Conservation (phyloP, 1,140 invertebrate species). For the Pseudobourletiella spinata region DNA sequence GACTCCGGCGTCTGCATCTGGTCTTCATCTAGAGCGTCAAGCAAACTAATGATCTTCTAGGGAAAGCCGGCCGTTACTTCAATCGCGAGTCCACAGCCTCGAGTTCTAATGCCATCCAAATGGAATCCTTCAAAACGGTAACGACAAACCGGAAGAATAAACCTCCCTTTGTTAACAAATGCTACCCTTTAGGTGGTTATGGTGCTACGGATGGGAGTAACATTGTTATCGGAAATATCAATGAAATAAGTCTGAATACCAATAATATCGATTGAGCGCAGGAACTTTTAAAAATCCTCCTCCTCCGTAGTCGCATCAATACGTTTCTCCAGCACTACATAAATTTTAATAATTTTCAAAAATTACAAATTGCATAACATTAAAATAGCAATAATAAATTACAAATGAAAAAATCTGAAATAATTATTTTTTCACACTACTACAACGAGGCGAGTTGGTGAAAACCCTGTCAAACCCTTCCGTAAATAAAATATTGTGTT, state of each 20-base stretch:
- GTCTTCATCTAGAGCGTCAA: neutral
- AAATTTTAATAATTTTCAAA: too few relatives aligned
- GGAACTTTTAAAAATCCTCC: too few relatives aligned
- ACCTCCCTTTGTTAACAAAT: slow-evolving; percentile 7
- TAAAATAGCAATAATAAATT: too few relatives aligned
- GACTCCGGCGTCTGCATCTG: neutral
- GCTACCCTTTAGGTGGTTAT: slow-evolving; percentile 74
- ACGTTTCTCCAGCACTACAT: too few relatives aligned
- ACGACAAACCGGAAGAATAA: slow-evolving; percentile 9
- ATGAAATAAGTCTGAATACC: slow-evolving; percentile 48
- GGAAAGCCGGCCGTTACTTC: neutral
- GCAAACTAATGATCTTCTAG: slow-evolving; percentile 11
- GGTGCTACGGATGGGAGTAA: slow-evolving; percentile 39
- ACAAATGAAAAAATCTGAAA: too few relatives aligned
- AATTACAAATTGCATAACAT: too few relatives aligned
- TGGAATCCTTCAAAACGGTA: slow-evolving; percentile 47
- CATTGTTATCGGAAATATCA: slow-evolving; percentile 46
- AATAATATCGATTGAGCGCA: too few relatives aligned
- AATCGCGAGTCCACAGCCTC: neutral
- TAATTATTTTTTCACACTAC: too few relatives aligned
- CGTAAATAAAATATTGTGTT: too few relatives aligned
- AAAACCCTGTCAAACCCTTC: too few relatives aligned
- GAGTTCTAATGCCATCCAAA: slow-evolving; percentile 40
- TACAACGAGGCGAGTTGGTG: too few relatives aligned
- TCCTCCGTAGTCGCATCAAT: too few relatives aligned